Percentiles rank a stretch among this genome's conserved stretches.
These are phyloP conservation scores for Callinectes sapidus DNA, from an alignment of 2,888 invertebrate genomes.

Conservation along the genomic window DNA sequence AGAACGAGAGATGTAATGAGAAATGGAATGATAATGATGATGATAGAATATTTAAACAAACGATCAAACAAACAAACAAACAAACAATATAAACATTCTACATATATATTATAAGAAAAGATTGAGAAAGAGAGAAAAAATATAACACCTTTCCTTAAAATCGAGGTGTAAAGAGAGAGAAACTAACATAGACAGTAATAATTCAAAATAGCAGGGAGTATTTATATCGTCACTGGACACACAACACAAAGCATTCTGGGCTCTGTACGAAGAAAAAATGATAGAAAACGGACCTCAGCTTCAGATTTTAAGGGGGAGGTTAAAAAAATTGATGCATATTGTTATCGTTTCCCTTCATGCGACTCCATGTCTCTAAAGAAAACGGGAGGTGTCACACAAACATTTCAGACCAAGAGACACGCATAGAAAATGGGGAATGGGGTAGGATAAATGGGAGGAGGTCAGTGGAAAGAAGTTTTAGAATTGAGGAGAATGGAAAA, in stretches of 20 bases:
- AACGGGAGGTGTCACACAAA: slow-evolving; percentile 13
- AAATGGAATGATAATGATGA: neutral
- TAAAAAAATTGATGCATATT: neutral
- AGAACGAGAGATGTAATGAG: neutral
- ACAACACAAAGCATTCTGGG: slow-evolving; percentile 24
- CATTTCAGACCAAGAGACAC: slow-evolving; percentile 3
- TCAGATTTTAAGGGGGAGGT: neutral
- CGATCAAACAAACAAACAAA: neutral
- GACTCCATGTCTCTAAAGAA: neutral
- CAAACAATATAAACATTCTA: neutral
- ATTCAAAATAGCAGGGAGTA: neutral
- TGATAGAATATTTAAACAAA: neutral
- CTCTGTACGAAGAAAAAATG: slow-evolving; percentile 11
- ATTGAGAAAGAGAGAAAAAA: neutral
- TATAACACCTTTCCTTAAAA: neutral
- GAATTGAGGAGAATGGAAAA: neutral
- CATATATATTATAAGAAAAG: neutral
- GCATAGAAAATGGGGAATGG: neutral
- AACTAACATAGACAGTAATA: neutral
- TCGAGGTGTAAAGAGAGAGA: neutral
- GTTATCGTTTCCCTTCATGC: neutral
- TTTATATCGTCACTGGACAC: neutral
- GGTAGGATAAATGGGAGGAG: neutral
- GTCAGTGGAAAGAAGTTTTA: neutral
- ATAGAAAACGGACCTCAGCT: neutral